Conservation (phyloP, 2,888 invertebrate species). For the Sisyra nigra region DNA sequence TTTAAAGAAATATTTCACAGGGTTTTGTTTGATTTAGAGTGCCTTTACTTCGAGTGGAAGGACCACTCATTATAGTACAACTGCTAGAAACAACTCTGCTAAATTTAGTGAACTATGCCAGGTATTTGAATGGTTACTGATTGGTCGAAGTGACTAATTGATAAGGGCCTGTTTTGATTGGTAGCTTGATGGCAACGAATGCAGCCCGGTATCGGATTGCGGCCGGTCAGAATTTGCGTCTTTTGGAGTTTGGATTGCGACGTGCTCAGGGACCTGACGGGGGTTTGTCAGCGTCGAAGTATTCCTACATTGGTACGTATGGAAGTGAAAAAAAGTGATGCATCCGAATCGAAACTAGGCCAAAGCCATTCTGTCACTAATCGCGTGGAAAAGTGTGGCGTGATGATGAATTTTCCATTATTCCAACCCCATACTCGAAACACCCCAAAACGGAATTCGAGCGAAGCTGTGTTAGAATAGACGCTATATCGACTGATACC, state of each 20-base stretch:
- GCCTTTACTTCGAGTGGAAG: constrained; percentile 85
- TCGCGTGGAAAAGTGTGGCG: too few species aligned
- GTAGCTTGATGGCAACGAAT: constrained; percentile 93
- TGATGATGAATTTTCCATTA: too few species aligned
- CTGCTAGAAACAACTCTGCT: constrained; percentile 91
- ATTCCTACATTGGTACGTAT: constrained; percentile 78
- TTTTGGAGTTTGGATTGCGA: constrained; percentile 90
- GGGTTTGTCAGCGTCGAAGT: constrained; percentile 93
- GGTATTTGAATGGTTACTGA: constrained; percentile 32
- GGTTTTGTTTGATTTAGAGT: constrained; percentile 47
- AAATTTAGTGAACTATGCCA: constrained; percentile 93
- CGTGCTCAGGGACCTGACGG: constrained; percentile 98
- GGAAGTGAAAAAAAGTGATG: too few species aligned
- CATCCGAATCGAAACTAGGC: too few species aligned
- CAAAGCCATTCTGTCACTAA: too few species aligned
- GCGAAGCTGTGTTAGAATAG: too few species aligned
- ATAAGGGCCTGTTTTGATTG: constrained; percentile 16
- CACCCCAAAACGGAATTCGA: too few species aligned
- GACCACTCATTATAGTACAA: constrained; percentile 90
- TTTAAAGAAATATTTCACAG: background rate
- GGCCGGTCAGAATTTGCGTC: constrained; percentile 71
- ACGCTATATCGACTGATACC: too few species aligned
- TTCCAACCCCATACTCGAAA: too few species aligned
- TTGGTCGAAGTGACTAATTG: background rate
- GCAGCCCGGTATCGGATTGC: constrained; percentile 94